phyloP scores from a whole-genome alignment of 2,113 vertebrate species.

The Illadopsis cleaveri region DNA sequence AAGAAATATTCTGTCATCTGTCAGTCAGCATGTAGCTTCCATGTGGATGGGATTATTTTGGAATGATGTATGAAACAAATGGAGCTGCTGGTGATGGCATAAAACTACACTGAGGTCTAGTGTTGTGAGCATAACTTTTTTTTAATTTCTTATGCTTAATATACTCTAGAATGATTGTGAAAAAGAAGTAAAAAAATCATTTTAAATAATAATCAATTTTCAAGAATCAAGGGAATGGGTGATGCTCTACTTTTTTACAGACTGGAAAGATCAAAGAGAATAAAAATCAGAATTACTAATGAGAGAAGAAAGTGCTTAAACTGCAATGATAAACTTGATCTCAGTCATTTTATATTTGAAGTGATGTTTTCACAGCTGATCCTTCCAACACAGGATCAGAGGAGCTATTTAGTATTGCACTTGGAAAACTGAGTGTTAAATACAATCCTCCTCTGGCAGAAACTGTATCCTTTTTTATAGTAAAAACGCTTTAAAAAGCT shows the following conservation, averaged over 20 bases:
- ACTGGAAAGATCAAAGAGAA: not conserved
- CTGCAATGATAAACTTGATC: not conserved
- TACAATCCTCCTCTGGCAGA: not conserved
- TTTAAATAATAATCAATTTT: not conserved
- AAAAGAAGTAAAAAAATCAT: not conserved
- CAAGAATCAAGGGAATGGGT: not conserved
- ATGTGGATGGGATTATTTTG: not conserved
- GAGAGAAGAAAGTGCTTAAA: not conserved
- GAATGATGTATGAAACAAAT: not conserved
- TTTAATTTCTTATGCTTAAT: not conserved
- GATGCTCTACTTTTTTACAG: not conserved
- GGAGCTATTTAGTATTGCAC: not conserved
- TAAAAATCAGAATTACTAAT: not conserved
- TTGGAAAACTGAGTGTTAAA: not conserved
- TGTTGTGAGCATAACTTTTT: fast-evolving
- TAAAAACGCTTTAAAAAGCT: not conserved
- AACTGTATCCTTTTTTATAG: not conserved
- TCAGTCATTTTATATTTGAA: not conserved
- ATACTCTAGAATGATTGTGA: not conserved
- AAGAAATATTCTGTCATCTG: not conserved
- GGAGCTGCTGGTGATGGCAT: not conserved
- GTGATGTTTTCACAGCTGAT: not conserved
- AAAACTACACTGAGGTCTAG: not conserved
- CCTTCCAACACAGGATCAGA: not conserved
- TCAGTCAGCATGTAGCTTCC: not conserved